A percentile compares a stretch with the other conserved stretches of the same genome.
Evolutionary conservation across 2,113 vertebrate genomes (phyloP).

Genomic region (Piaya cayana): DNA sequence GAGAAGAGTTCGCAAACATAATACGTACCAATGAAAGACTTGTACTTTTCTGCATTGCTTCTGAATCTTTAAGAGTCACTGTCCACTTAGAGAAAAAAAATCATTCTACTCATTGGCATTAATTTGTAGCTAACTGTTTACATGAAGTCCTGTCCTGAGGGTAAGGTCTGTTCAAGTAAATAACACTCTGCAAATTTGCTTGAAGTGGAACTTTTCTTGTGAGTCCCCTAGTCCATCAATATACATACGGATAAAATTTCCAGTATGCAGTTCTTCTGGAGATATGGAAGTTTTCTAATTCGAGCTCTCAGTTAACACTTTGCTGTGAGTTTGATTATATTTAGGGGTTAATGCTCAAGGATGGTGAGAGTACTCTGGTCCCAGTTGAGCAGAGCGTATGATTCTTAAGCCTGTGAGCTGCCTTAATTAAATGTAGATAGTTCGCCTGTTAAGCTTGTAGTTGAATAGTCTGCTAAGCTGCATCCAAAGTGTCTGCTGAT

Average conservation of each 20-base stretch:
- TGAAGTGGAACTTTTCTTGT: neutral
- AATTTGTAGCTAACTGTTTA: slow-evolving; percentile 5
- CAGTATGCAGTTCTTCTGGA: neutral
- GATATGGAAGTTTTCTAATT: neutral
- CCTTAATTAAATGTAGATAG: neutral
- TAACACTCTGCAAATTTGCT: neutral
- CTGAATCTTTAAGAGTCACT: neutral
- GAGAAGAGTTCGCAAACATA: neutral
- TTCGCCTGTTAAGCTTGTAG: neutral
- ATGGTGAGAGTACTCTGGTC: neutral
- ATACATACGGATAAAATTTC: neutral
- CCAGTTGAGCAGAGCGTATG: neutral
- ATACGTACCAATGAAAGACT: neutral
- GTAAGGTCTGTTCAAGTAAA: neutral
- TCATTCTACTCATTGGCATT: neutral
- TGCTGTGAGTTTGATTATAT: neutral
- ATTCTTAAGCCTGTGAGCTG: neutral
- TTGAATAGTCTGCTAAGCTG: neutral
- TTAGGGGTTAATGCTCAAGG: neutral
- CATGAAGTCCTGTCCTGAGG: neutral
- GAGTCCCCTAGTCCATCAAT: neutral
- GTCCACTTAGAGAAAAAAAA: neutral
- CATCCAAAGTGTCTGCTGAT: neutral
- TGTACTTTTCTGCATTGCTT: neutral
- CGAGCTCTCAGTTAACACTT: neutral